Percentiles rank a stretch among this genome's conserved stretches.
These are phyloP conservation scores for Hyposoter dolosus DNA, from an alignment of 2,888 invertebrate species.

Conservation along the genomic window DNA sequence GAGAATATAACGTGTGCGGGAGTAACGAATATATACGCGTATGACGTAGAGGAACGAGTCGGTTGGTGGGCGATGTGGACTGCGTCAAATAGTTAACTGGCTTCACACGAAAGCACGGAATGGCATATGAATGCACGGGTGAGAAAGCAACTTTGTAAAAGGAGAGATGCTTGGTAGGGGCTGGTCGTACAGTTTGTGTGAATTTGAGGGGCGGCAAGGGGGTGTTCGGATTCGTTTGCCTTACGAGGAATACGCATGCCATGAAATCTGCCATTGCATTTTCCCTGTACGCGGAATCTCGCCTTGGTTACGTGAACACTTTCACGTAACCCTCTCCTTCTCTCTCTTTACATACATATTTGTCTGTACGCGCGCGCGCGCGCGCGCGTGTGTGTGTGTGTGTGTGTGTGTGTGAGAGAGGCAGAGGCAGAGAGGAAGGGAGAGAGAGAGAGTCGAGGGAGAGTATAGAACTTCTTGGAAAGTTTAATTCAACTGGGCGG, in stretches of 20 bases:
- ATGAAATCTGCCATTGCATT: constrained; percentile 56
- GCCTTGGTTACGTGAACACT: constrained; percentile 7
- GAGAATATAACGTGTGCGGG: constrained; percentile 32
- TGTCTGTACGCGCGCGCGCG: not conserved
- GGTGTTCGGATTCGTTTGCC: constrained; percentile 33
- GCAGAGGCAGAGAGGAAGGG: not conserved
- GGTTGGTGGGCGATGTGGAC: constrained; percentile 62
- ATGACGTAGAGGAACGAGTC: constrained; percentile 12
- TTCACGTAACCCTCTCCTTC: not conserved
- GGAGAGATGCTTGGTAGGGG: constrained; percentile 42
- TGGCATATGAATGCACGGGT: constrained; percentile 68
- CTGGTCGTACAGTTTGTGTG: constrained; percentile 48
- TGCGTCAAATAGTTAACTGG: constrained; percentile 79
- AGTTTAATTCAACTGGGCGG: constrained; percentile 82
- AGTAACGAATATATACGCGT: constrained; percentile 29
- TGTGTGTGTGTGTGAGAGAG: not conserved
- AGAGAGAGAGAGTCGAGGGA: constrained; percentile 20
- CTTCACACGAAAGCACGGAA: constrained; percentile 75
- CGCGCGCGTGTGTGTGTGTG: too few species aligned
- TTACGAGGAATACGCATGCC: constrained; percentile 58
- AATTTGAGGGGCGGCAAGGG: constrained; percentile 61
- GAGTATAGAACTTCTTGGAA: constrained; percentile 74
- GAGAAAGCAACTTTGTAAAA: constrained; percentile 74
- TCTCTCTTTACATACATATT: constrained; percentile 16
- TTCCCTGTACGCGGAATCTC: constrained; percentile 49